Percentiles rank a stretch among this genome's conserved stretches.
phyloP scores from a whole-genome alignment of 2,113 vertebrate genomes.

The Seriola dumerili region DNA sequence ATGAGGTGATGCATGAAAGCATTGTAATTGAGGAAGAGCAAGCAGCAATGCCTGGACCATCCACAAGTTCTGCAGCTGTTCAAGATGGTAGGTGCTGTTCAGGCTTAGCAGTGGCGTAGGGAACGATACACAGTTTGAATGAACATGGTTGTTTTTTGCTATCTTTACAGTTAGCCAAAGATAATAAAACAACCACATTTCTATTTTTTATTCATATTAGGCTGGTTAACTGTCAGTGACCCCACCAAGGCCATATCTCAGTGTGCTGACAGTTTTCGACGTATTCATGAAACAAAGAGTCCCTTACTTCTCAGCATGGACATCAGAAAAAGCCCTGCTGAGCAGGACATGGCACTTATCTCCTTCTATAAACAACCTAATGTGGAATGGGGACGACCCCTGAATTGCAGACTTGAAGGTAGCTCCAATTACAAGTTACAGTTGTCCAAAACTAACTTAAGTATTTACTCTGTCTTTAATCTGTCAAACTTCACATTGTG shows the following conservation, averaged over 20 bases:
- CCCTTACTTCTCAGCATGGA: conserved; percentile 48
- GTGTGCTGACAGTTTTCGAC: background rate
- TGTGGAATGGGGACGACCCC: conserved; percentile 39
- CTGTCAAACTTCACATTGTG: conserved; percentile 12
- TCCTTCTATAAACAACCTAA: conserved; percentile 8
- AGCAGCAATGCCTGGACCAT: conserved; percentile 38
- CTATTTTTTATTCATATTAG: background rate
- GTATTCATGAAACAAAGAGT: background rate
- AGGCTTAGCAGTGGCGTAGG: background rate
- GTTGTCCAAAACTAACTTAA: background rate
- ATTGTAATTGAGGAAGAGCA: conserved; percentile 30
- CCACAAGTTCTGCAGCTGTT: conserved; percentile 12
- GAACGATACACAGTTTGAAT: too few species aligned
- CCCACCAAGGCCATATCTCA: background rate
- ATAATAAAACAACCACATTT: background rate
- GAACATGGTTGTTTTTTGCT: background rate
- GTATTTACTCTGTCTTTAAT: background rate
- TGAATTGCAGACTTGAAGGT: conserved; percentile 29
- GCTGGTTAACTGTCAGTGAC: conserved; percentile 13
- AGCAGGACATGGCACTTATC: too few species aligned
- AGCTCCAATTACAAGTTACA: background rate
- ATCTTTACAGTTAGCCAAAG: too few species aligned
- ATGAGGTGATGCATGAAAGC: conserved; percentile 21
- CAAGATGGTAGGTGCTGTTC: conserved; percentile 34
- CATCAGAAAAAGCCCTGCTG: conserved; percentile 10